These are phyloP conservation scores for Styela clava DNA, from an alignment of 23 tunicate genomes.

Conservation along the genomic window DNA sequence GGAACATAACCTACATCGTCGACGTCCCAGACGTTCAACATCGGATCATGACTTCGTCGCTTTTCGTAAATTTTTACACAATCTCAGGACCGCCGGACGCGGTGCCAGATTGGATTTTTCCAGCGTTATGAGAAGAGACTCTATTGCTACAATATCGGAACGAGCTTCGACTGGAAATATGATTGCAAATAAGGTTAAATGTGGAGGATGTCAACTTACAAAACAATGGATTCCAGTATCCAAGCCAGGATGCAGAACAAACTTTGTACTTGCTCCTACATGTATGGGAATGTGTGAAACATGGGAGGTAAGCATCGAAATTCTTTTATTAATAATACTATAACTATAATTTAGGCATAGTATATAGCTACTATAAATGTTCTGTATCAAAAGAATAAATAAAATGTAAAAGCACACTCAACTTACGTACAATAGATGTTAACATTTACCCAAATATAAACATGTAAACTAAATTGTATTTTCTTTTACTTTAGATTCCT, in stretches of 20 bases:
- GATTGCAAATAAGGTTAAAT: conserved; percentile 16
- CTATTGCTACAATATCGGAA: not conserved
- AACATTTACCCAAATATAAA: too few species aligned
- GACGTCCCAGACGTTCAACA: not conserved
- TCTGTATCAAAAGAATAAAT: not conserved
- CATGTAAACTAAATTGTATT: conserved; percentile 1
- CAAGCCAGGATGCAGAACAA: conserved; percentile 29
- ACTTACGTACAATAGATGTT: too few species aligned
- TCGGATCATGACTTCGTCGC: not conserved
- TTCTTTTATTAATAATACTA: not conserved
- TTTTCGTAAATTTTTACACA: not conserved
- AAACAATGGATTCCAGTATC: conserved; percentile 7
- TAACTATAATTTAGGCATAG: not conserved
- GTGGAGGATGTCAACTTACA: conserved; percentile 24
- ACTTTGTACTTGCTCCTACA: not conserved
- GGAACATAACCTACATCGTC: not conserved
- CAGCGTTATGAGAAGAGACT: conserved; percentile 1
- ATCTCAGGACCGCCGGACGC: not conserved
- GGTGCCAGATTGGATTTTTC: not conserved
- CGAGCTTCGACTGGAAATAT: not conserved
- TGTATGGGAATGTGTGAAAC: conserved; percentile 41
- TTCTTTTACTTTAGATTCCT: conserved; percentile 28
- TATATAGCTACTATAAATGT: not conserved
- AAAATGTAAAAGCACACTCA: too few species aligned
- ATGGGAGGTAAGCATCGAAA: conserved; percentile 37